phyloP scores from a whole-genome alignment of 2,113 vertebrate species.

The Lophochroa leadbeateri region DNA sequence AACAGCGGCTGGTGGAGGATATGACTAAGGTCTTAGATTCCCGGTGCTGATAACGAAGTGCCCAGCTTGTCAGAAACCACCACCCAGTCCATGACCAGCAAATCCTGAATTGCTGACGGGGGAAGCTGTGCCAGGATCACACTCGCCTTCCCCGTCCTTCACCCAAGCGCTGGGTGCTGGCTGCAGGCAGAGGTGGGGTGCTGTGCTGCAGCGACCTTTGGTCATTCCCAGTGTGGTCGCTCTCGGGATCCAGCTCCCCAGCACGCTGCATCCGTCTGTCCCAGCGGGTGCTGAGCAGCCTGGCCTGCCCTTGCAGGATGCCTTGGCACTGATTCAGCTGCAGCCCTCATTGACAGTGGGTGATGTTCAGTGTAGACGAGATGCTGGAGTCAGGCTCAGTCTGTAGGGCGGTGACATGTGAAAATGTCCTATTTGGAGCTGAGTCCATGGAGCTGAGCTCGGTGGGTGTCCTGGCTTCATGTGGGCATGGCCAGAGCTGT shows the following conservation, averaged over 20 bases:
- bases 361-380: not conserved
- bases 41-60: not conserved
- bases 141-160: accelerated
- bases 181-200: not conserved
- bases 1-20: not conserved
- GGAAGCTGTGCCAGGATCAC: not conserved
- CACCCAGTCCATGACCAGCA: not conserved
- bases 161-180: accelerated
- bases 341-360: accelerated
- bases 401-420: not conserved
- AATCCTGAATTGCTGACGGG: not conserved
- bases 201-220: not conserved
- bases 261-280: accelerated
- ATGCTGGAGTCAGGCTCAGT: not conserved
- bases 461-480: not conserved
- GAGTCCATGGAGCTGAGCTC: not conserved
- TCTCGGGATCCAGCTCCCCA: not conserved
- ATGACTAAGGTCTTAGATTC: not conserved
- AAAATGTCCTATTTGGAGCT: not conserved
- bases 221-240: accelerated
- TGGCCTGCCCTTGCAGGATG: not conserved
- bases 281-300: not conserved
- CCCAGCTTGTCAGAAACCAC: not conserved
- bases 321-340: not conserved
- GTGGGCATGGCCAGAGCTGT: not conserved